A percentile compares a stretch with the other conserved stretches of the same genome.
phyloP scores from a whole-genome alignment of 1,140 invertebrate genomes.

The Trachymyrmex septentrionalis region DNA sequence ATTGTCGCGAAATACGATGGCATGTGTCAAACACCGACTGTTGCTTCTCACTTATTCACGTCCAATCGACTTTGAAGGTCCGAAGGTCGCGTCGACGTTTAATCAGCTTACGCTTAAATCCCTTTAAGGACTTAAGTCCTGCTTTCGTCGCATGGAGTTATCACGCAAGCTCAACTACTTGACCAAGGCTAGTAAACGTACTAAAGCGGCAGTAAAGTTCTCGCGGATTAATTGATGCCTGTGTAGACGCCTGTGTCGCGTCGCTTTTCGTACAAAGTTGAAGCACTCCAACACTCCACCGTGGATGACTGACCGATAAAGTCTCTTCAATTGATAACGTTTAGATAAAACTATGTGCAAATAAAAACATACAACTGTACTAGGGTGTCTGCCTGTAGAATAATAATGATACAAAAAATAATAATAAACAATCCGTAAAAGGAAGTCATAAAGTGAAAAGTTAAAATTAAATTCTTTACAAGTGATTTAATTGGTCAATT shows the following conservation, averaged over 20 bases:
- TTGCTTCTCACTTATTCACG: conserved; percentile 50
- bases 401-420: too few relatives aligned
- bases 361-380: conserved; percentile 11
- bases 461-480: too few relatives aligned
- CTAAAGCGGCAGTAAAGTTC: conserved; percentile 60
- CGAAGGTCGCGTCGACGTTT: conserved; percentile 70
- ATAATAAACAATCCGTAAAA: too few relatives aligned
- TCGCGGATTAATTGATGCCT: conserved; percentile 65
- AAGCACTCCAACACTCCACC: conserved; percentile 26
- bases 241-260: conserved; percentile 42
- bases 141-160: conserved; percentile 71
- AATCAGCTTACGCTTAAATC: conserved; percentile 75
- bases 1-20: conserved; percentile 27
- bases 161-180: conserved; percentile 72
- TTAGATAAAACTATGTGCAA: background rate
- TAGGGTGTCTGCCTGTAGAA: background rate
- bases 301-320: conserved; percentile 6
- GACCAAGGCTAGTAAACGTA: conserved; percentile 62
- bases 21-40: conserved; percentile 41
- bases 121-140: conserved; percentile 70
- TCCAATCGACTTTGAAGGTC: conserved; percentile 61
- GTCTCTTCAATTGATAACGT: conserved; percentile 37
- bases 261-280: conserved; percentile 56
- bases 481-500: too few relatives aligned
- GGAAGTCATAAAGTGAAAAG: too few relatives aligned